Conservation (phyloP, 2,797 vertebrate species). For the Harpagifer antarcticus region DNA sequence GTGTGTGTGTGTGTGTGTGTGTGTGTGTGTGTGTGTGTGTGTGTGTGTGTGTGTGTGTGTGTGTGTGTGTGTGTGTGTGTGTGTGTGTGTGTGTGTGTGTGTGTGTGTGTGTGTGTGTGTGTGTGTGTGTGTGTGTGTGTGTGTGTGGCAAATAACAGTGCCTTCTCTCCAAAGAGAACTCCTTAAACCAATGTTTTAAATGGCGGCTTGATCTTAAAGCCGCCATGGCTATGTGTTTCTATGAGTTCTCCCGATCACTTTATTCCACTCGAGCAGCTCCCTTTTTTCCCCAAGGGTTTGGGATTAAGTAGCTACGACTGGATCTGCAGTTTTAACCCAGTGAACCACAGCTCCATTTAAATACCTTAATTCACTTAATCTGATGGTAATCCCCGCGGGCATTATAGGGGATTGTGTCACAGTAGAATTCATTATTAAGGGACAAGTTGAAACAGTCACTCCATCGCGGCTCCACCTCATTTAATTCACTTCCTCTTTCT, state of each 20-base stretch:
- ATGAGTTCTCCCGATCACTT: conserved; percentile 37
- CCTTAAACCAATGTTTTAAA: conserved; percentile 10
- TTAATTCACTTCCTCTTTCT: conserved; percentile 9
- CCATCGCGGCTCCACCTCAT: conserved; percentile 40
- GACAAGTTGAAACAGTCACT: conserved; percentile 74
- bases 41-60: no score
- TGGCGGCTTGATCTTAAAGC: conserved; percentile 25
- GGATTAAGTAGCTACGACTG: conserved; percentile 67
- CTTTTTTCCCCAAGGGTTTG: conserved; percentile 42
- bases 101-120: no score
- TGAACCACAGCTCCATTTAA: conserved; percentile 78
- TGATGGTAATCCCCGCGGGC: conserved; percentile 80
- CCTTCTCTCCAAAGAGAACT: conserved; percentile 1
- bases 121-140: no score
- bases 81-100: no score
- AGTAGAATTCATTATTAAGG: conserved; percentile 70
- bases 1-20: no score
- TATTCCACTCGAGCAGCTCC: conserved; percentile 30
- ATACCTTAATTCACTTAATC: conserved; percentile 84
- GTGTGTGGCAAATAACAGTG: not conserved
- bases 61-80: no score
- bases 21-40: no score
- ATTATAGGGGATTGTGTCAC: conserved; percentile 79
- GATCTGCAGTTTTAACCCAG: conserved; percentile 78
- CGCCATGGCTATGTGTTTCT: conserved; percentile 52